Conservation (phyloP, 2,888 invertebrate genomes). For the Gordius sp. region DNA sequence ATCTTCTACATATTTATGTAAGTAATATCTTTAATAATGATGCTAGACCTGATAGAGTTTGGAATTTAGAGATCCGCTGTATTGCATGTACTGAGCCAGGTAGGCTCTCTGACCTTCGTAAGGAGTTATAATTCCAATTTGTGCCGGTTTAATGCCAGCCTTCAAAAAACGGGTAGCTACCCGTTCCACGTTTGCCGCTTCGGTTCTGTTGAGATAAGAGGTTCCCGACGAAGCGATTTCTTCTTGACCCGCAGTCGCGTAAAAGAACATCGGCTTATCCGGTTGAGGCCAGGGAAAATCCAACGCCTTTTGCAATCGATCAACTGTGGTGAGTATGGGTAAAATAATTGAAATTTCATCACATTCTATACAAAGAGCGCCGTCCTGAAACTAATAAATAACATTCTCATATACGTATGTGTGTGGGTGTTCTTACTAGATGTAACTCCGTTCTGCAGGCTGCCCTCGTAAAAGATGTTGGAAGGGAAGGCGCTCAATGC, state of each 20-base stretch:
- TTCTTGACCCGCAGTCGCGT: slow-evolving; percentile 77
- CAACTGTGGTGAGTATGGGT: too few relatives aligned
- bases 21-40: too few relatives aligned
- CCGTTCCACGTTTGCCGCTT: slow-evolving; percentile 93
- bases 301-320: slow-evolving; percentile 55
- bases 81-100: slow-evolving; percentile 87
- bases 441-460: slow-evolving; percentile 89
- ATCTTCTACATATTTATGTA: too few relatives aligned
- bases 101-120: slow-evolving; percentile 95
- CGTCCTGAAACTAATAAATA: too few relatives aligned
- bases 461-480: slow-evolving; percentile 96
- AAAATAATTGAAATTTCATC: too few relatives aligned
- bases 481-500: slow-evolving; percentile 87
- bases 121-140: slow-evolving; percentile 77
- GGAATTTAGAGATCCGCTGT: slow-evolving; percentile 78
- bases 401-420: too few relatives aligned
- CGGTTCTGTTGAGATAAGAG: slow-evolving; percentile 77
- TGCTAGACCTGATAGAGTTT: slow-evolving; percentile 51
- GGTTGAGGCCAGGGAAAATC: slow-evolving; percentile 92
- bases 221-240: slow-evolving; percentile 96
- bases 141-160: slow-evolving; percentile 78
- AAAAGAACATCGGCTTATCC: slow-evolving; percentile 94
- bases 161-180: slow-evolving; percentile 75
- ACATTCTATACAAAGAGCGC: too few relatives aligned
- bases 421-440: slow-evolving; percentile 38